Percentiles rank a stretch among this genome's conserved stretches.
phyloP scores from a whole-genome alignment of 1,140 invertebrate genomes.

The Heliconius hewitsoni region DNA sequence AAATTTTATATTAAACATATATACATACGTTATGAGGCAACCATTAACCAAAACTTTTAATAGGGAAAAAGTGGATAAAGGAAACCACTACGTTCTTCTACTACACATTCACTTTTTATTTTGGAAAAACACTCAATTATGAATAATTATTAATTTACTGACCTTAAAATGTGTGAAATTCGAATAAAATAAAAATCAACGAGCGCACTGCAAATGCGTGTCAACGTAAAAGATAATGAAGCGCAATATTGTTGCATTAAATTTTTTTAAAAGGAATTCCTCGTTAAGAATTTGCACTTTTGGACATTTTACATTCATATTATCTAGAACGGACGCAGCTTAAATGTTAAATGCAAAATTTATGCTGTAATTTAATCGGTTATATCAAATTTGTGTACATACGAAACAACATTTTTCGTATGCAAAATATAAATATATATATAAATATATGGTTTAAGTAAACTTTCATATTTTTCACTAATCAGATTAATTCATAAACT shows the following conservation, averaged over 20 bases:
- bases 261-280: slow-evolving; percentile 20
- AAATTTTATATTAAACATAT: slow-evolving; percentile 18
- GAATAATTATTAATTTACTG: slow-evolving; percentile 29
- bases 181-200: slow-evolving; percentile 37
- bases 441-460: background rate
- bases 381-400: slow-evolving; percentile 19
- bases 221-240: slow-evolving; percentile 30
- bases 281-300: slow-evolving; percentile 27
- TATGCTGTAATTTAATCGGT: slow-evolving; percentile 21
- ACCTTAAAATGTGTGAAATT: slow-evolving; percentile 39
- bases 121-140: slow-evolving; percentile 28
- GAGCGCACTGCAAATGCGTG: slow-evolving; percentile 26
- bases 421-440: background rate
- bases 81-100: background rate
- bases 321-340: slow-evolving; percentile 27
- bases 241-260: slow-evolving; percentile 28
- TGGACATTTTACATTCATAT: slow-evolving; percentile 21
- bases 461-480: slow-evolving; percentile 13
- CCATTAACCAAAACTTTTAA: background rate
- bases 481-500: slow-evolving; percentile 17
- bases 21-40: background rate
- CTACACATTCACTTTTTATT: too few species aligned
- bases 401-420: slow-evolving; percentile 1
- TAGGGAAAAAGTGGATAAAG: background rate
- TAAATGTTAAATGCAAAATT: slow-evolving; percentile 23